Evolutionary conservation across 2,797 vertebrate species (phyloP).

Genomic region (Threskiornis aethiopicus): DNA sequence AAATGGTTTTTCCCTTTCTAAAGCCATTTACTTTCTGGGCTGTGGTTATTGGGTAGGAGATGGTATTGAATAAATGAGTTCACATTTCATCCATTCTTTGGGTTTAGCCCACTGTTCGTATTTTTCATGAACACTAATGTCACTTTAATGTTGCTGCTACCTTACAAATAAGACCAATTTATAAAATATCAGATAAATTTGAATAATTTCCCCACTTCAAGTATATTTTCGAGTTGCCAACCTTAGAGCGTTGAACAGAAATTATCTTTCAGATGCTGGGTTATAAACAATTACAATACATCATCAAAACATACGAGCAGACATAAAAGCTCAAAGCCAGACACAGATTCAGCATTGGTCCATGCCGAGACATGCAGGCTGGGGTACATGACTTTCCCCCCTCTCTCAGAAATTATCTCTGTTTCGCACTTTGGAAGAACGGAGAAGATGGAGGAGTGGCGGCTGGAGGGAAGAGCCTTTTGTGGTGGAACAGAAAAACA

Average conservation of each 20-base stretch:
- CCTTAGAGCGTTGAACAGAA: background rate
- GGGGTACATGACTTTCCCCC: background rate
- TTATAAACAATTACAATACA: slow-evolving; percentile 45
- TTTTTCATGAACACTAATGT: background rate
- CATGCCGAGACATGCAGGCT: slow-evolving; percentile 37
- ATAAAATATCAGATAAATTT: background rate
- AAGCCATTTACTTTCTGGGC: background rate
- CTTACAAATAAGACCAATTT: background rate
- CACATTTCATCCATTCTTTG: background rate
- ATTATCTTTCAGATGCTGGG: slow-evolving; percentile 29
- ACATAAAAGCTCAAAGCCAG: slow-evolving; percentile 61
- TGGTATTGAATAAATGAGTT: background rate
- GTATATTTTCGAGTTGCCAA: background rate
- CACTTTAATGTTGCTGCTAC: background rate
- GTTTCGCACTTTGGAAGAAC: slow-evolving; percentile 27
- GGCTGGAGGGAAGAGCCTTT: slow-evolving; percentile 13
- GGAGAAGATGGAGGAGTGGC: background rate
- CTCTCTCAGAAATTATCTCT: slow-evolving; percentile 45
- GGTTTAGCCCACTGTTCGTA: background rate
- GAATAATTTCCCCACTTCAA: background rate
- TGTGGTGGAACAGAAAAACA: slow-evolving; percentile 49
- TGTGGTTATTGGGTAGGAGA: background rate
- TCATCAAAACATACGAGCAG: slow-evolving; percentile 27
- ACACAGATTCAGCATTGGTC: slow-evolving; percentile 29
- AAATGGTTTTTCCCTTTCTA: background rate